These are phyloP conservation scores for Hirundichthys speculiger DNA, from an alignment of 2,113 vertebrate species.

Conservation along the genomic window DNA sequence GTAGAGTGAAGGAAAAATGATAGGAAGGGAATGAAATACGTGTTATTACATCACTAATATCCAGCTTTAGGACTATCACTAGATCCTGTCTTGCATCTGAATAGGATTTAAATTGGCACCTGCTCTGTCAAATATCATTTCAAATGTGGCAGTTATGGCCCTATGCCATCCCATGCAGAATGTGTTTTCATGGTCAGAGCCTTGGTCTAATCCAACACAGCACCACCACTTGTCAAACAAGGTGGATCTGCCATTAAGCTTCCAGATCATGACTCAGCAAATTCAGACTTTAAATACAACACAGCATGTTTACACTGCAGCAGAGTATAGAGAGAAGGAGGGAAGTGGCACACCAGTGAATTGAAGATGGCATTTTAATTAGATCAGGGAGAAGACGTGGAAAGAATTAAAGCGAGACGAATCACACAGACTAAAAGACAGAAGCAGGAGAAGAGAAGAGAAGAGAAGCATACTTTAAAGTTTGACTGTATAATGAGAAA, in stretches of 20 bases:
- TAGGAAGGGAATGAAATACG: neutral
- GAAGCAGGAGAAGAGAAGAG: constrained; percentile 3
- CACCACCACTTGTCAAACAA: constrained; percentile 54
- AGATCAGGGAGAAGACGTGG: constrained; percentile 61
- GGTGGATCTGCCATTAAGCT: constrained; percentile 54
- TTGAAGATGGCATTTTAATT: constrained; percentile 75
- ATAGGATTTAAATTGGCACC: neutral
- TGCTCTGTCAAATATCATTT: constrained; percentile 10
- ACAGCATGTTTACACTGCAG: constrained; percentile 71
- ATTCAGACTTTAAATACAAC: constrained; percentile 67
- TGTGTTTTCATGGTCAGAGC: neutral
- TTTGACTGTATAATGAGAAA: constrained; percentile 46
- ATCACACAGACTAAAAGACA: constrained; percentile 20
- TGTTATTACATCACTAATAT: neutral
- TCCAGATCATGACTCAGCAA: constrained; percentile 67
- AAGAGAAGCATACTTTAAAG: constrained; percentile 40
- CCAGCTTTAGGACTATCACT: constrained; percentile 22
- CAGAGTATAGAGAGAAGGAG: constrained; percentile 45
- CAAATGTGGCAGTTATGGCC: constrained; percentile 20
- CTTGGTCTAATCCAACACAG: constrained; percentile 22
- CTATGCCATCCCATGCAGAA: neutral
- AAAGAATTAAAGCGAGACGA: constrained; percentile 50
- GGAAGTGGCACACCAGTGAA: constrained; percentile 56
- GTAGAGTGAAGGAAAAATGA: too few relatives aligned
- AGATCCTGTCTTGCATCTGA: neutral